Conservation (phyloP, 2,113 vertebrate species). For the Carassius auratus region DNA sequence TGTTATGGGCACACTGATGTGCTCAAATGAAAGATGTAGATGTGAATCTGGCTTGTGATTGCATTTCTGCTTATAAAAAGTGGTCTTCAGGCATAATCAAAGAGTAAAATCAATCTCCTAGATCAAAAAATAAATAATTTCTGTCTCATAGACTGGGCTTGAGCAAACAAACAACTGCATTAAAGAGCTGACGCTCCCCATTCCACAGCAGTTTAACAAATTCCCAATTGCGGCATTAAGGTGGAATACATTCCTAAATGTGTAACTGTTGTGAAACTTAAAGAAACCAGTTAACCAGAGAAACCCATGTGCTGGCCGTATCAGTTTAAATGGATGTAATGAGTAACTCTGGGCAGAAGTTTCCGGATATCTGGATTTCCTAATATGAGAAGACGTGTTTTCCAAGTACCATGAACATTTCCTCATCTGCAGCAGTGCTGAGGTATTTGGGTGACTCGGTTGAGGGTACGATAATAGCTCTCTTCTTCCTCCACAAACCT, state of each 20-base stretch:
- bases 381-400: slow-evolving; percentile 2
- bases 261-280: neutral
- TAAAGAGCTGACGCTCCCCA: neutral
- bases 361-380: neutral
- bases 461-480: slow-evolving; percentile 30
- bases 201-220: neutral
- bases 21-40: neutral
- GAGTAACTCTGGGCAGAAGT: neutral
- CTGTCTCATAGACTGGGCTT: neutral
- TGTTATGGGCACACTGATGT: neutral
- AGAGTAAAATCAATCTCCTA: neutral
- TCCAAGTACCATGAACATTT: slow-evolving; percentile 12
- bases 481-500: slow-evolving; percentile 52
- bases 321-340: neutral
- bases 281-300: slow-evolving; percentile 14
- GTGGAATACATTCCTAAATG: neutral
- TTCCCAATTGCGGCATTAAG: neutral
- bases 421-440: slow-evolving; percentile 16
- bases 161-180: slow-evolving; percentile 1
- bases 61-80: no score
- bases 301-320: slow-evolving; percentile 6
- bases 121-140: neutral
- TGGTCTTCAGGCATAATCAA: neutral
- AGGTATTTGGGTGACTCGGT: slow-evolving; percentile 37
- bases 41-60: neutral